phyloP scores from a whole-genome alignment of 2,888 invertebrate genomes.

The Orthosia cruda region DNA sequence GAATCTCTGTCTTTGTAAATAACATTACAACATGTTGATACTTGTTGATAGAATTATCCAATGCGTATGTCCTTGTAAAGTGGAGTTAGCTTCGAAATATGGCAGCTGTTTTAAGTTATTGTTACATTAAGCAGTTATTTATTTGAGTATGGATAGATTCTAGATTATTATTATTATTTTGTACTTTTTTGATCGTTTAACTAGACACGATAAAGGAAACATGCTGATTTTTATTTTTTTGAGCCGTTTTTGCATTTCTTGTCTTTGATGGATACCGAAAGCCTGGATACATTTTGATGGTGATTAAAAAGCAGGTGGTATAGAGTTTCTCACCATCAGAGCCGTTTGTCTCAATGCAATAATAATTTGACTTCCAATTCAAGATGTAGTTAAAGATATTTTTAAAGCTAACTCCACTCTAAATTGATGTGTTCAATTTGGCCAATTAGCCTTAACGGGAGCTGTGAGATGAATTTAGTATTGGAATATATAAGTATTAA shows the following conservation, averaged over 20 bases:
- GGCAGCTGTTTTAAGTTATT: slow-evolving; percentile 15
- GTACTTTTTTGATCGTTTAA: too few species aligned
- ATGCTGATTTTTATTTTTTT: too few species aligned
- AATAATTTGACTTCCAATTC: neutral
- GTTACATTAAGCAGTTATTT: neutral
- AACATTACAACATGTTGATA: slow-evolving; percentile 70
- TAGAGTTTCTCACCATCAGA: neutral
- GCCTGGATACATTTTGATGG: too few species aligned
- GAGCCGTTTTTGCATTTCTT: too few species aligned
- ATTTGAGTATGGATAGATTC: neutral
- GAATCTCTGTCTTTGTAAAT: slow-evolving; percentile 67
- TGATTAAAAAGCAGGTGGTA: too few species aligned
- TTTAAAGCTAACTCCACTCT: slow-evolving; percentile 67
- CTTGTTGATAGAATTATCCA: slow-evolving; percentile 77
- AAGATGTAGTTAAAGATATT: neutral
- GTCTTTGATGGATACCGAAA: too few species aligned
- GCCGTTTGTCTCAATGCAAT: neutral
- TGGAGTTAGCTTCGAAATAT: slow-evolving; percentile 60
- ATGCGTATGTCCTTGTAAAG: slow-evolving; percentile 64
- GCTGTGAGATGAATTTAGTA: slow-evolving; percentile 88
- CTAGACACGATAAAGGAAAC: too few species aligned
- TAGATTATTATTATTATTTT: neutral
- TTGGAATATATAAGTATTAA: slow-evolving; percentile 72
- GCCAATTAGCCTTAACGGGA: slow-evolving; percentile 89
- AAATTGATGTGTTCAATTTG: slow-evolving; percentile 86